A percentile compares a stretch with the other conserved stretches of the same genome.
Conservation (phyloP, 2,888 invertebrate species). For the Xestobium rufovillosum region DNA sequence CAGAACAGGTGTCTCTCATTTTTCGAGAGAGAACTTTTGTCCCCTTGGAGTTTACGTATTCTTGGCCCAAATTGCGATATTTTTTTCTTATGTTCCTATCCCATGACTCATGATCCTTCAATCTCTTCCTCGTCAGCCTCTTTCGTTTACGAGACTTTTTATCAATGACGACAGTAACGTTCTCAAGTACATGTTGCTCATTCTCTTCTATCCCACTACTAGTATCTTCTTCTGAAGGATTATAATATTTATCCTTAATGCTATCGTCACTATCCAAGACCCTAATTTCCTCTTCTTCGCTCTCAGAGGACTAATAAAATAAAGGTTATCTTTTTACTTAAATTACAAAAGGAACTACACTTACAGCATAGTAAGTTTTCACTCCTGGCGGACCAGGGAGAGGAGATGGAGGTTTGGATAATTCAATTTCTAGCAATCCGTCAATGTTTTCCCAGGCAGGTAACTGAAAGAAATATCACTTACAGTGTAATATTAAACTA, state of each 20-base stretch:
- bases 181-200: neutral
- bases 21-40: slow-evolving; percentile 1
- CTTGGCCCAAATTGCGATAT: neutral
- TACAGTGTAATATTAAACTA: too few relatives aligned
- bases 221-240: slow-evolving; percentile 3
- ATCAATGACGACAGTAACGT: neutral
- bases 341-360: too few relatives aligned
- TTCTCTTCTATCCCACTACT: neutral
- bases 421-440: too few relatives aligned
- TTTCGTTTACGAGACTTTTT: neutral
- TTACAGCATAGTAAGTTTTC: too few relatives aligned
- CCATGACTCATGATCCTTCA: neutral
- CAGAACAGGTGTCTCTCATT: slow-evolving; percentile 2
- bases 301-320: too few relatives aligned
- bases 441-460: too few relatives aligned
- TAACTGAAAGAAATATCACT: too few relatives aligned
- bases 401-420: too few relatives aligned
- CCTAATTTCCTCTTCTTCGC: too few relatives aligned
- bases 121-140: neutral
- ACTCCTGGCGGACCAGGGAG: too few relatives aligned
- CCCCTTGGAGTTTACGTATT: slow-evolving; percentile 1
- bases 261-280: slow-evolving; percentile 1
- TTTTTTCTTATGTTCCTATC: neutral
- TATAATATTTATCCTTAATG: slow-evolving; percentile 2
- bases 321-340: too few relatives aligned